Evolutionary conservation across 37 sponge, comb jelly and placozoan genomes (phyloP).

Genomic region (Haliclona indistincta): DNA sequence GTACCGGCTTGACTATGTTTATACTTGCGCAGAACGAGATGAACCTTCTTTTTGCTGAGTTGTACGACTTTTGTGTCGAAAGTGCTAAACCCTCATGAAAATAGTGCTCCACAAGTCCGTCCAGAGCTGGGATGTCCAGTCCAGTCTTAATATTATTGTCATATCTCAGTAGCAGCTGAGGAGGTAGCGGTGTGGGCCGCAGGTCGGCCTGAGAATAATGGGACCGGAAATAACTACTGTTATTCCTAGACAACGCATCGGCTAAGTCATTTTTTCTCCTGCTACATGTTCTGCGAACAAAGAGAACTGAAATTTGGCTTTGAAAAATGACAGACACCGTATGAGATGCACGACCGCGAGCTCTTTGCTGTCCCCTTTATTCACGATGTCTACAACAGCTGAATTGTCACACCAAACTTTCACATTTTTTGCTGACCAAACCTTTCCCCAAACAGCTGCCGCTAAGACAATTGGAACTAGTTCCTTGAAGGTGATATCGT

Average conservation of each 20-base stretch:
- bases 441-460: conserved; percentile 43
- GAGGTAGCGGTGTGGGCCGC: neutral
- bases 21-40: conserved; percentile 13
- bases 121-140: conserved; percentile 39
- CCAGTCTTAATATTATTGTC: conserved; percentile 8
- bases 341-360: conserved; percentile 48
- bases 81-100: conserved; percentile 21
- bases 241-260: conserved; percentile 50
- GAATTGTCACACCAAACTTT: conserved; percentile 32
- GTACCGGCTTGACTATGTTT: neutral
- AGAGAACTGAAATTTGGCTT: conserved; percentile 14
- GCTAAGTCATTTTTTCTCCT: conserved; percentile 29
- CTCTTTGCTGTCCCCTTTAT: conserved; percentile 12
- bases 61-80: neutral
- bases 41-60: conserved; percentile 6
- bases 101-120: conserved; percentile 19
- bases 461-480: conserved; percentile 45
- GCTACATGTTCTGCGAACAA: conserved; percentile 27
- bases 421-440: conserved; percentile 35
- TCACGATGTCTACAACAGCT: conserved; percentile 39
- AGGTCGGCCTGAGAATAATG: conserved; percentile 13
- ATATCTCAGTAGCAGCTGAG: neutral
- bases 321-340: conserved; percentile 41
- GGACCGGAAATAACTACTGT: neutral
- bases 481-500: conserved; percentile 58